Percentiles rank a stretch among this genome's conserved stretches.
phyloP scores from a whole-genome alignment of 2,888 invertebrate species.

The Odontomyia ornata region DNA sequence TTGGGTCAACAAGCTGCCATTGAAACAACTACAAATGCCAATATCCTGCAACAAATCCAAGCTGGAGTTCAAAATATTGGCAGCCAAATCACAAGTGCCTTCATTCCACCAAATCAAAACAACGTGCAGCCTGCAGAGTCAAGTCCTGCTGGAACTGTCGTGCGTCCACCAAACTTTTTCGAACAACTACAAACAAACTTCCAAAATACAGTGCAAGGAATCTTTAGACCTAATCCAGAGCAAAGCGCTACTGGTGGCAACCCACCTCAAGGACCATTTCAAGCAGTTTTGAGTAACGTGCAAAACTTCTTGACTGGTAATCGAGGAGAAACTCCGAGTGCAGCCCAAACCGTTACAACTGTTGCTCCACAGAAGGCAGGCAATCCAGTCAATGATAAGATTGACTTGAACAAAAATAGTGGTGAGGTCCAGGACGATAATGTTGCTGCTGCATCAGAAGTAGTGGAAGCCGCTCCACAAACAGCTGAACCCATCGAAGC shows the following conservation, averaged over 20 bases:
- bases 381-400: conserved; percentile 42
- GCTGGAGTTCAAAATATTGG: conserved; percentile 48
- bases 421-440: conserved; percentile 32
- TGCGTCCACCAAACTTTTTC: conserved; percentile 45
- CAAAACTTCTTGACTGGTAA: conserved; percentile 47
- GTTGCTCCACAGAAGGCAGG: neutral
- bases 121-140: conserved; percentile 14
- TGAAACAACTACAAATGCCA: conserved; percentile 44
- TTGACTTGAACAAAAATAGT: conserved; percentile 45
- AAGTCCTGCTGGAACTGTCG: conserved; percentile 20
- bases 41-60: conserved; percentile 47
- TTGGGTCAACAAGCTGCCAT: neutral
- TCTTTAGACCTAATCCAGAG: conserved; percentile 43
- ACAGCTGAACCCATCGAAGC: neutral
- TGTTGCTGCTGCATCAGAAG: conserved; percentile 18
- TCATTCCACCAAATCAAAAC: conserved; percentile 34
- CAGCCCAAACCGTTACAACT: neutral
- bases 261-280: conserved; percentile 46
- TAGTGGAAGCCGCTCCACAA: neutral
- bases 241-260: neutral
- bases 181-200: conserved; percentile 45
- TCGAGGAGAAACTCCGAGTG: neutral
- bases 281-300: conserved; percentile 44
- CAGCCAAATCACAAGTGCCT: conserved; percentile 46
- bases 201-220: conserved; percentile 46